Evolutionary conservation across 2,113 vertebrate species (phyloP).

Genomic region (Psephotus haematonotus): DNA sequence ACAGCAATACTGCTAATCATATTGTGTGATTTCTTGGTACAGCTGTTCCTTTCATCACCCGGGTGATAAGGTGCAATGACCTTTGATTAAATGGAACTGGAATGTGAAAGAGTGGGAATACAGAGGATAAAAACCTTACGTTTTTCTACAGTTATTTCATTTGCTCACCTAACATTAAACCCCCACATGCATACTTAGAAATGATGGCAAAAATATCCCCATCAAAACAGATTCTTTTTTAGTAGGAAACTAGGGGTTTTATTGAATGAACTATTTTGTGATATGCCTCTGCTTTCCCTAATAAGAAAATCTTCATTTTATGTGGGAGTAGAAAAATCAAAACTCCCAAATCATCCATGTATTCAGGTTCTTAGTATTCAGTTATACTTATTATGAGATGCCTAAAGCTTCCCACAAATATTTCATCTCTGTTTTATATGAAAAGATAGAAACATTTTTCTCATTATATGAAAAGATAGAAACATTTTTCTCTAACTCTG

Average conservation of each 20-base stretch:
- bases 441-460: not conserved
- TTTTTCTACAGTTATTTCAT: not conserved
- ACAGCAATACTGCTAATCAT: not conserved
- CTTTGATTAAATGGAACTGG: not conserved
- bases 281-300: not conserved
- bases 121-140: not conserved
- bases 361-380: not conserved
- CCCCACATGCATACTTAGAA: not conserved
- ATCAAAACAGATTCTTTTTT: not conserved
- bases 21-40: not conserved
- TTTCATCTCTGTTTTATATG: not conserved
- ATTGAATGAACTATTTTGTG: not conserved
- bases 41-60: not conserved
- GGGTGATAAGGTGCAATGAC: not conserved
- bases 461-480: not conserved
- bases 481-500: not conserved
- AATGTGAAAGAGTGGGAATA: not conserved
- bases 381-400: not conserved
- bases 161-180: not conserved
- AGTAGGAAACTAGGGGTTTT: not conserved
- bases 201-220: not conserved
- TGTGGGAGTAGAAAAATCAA: not conserved
- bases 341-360: not conserved
- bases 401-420: not conserved
- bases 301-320: not conserved